These are phyloP conservation scores for Clepsis dumicolana DNA, from an alignment of 2,888 invertebrate species.

Conservation along the genomic window DNA sequence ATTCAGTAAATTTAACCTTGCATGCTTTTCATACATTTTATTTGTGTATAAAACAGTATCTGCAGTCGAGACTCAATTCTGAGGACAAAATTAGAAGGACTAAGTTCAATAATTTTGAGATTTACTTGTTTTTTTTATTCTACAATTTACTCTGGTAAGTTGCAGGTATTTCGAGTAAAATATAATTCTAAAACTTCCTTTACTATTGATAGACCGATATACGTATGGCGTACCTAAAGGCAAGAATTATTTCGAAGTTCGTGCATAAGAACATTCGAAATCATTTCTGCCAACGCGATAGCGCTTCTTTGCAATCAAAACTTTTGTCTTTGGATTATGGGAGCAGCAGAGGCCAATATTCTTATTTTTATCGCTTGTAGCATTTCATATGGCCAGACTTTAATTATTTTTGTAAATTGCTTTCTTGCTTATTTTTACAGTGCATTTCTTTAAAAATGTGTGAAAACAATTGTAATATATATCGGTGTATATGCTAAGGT, in stretches of 20 bases:
- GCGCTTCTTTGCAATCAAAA: background rate
- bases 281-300: background rate
- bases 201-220: background rate
- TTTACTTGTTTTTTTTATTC: background rate
- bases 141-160: background rate
- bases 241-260: background rate
- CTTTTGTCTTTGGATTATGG: background rate
- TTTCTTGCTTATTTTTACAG: background rate
- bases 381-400: background rate
- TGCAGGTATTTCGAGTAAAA: background rate
- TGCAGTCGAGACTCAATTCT: background rate
- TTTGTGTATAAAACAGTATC: background rate
- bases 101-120: constrained; percentile 4
- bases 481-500: background rate
- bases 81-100: background rate
- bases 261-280: background rate
- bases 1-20: constrained; percentile 8
- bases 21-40: constrained; percentile 18
- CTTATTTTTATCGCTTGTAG: background rate
- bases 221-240: background rate
- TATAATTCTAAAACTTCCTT: background rate
- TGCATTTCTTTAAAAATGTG: background rate
- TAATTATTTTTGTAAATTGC: background rate
- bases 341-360: background rate
- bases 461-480: background rate